Base-by-base conservation (phyloP, 2,797 vertebrate species). In the Craterocephalus amniculus region DNA sequence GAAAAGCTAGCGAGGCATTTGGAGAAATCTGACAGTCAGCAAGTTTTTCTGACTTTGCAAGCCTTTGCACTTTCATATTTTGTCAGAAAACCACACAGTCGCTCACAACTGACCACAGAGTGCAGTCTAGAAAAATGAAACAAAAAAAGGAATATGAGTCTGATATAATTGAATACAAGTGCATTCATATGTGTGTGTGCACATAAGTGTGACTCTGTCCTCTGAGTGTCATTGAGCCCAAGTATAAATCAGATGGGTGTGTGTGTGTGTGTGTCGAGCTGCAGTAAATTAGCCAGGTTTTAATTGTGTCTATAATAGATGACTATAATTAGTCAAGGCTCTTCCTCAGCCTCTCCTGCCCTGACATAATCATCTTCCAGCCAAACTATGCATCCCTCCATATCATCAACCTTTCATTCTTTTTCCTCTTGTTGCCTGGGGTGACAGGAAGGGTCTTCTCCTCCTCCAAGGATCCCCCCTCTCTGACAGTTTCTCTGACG, bases 271-370 rank as follows among this genome's bases (percentile, higher is more conserved):
- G 88, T 76, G 70, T 88, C 67, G 71, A 83, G 88, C 86, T 87
- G 88, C 88, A 85, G 90, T 91, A 91, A 93, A 93, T 92, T 91
- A 92, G 91, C 89, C 83, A 70, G 86, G 72, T 90, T 93, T 92
- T 94, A 93, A 93, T 93, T 94, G 91, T 93, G 88, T 90, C 91
- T 83, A 82, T 92, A 92, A 92, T 93, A 92, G 88, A 93, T 93
- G 90, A 90, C 80, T 89, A 80, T 91, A 91, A 91, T 92, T 91
- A 93, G 91, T 94, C 92, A 93, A 91, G 83, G 89, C 89, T 93
- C 87, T 90, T 92, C 87, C 80, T 87, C 87, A 83, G 85, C 84
- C 79, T 90, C 87, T 57, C 52, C 84, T 79, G 78, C 81, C 86
- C 88, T 89, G 86, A 91, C 87, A 92, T 84, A 88, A 92, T 90